Evolutionary conservation across 2,113 vertebrate species (phyloP), one percentile per base, ranked within the genome.

Genomic region (Cyprinodon brontotheroides): DNA sequence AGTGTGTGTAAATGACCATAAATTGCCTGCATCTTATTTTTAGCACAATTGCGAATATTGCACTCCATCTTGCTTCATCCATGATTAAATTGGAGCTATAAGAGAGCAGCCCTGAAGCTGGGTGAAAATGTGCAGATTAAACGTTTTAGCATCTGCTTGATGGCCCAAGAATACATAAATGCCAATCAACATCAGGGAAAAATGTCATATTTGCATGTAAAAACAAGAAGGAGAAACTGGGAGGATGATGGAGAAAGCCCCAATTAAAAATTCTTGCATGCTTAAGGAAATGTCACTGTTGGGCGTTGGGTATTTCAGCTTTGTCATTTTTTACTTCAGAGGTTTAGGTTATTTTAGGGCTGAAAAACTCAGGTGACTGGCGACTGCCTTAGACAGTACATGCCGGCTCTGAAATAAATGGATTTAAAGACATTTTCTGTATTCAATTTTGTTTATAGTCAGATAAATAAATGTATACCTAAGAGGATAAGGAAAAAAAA

Each of bases 161-260:
- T 83, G 83, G 82, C 77, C 76, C 65, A 59, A 84, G 83, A 85
- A 86, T 59, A 81, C 79, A 76, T 77, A 86, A 92, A 92, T 89
- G 89, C 88, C 87, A 91, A 65, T 86, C 65, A 86, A 75, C 81
- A 75, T 53, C 74, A 2, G 79, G 76, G 68, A 67, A 13, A 74
- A 84, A 85, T 84, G 87, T 72, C 89, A 86, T 78, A 53, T 41
- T 71, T 72, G 77, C 63, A 73, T 48, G 50, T 14, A 20, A 50
- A 53, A n/a, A 57, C 50, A 57, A 7, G 20, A 57, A 57, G 17
- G 50, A 57, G 50, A 57, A 57, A 57, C 50, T 50, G 47, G 60
- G 65, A 70, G 40, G 57, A 81, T 70, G 68, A 71, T 8, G 5
- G 11, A 15, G 40, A 37, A n/a, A 68, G 13, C 57, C 57, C 59